A percentile compares a stretch with the other conserved stretches of the same genome.
These are phyloP conservation scores for Periophthalmus magnuspinnatus DNA, from an alignment of 2,797 vertebrate genomes.

Conservation along the genomic window DNA sequence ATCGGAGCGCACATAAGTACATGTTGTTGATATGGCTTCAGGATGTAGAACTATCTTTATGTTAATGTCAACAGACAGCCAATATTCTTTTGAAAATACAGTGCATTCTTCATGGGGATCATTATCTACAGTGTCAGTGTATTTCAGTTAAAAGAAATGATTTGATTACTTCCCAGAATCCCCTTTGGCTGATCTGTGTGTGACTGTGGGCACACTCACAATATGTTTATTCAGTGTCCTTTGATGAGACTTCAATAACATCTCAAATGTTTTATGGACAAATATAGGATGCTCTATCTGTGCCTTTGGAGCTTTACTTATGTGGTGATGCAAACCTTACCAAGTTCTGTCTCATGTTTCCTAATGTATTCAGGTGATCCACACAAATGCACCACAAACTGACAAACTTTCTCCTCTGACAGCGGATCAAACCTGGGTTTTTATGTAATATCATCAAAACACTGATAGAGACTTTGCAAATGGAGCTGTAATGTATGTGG, in stretches of 20 bases:
- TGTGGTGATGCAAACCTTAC: slow-evolving; percentile 32
- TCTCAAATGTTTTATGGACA: slow-evolving; percentile 62
- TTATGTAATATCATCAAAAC: slow-evolving; percentile 2
- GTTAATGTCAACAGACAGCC: slow-evolving; percentile 73
- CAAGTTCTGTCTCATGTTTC: slow-evolving; percentile 17
- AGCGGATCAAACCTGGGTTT: slow-evolving; percentile 2
- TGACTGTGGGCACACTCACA: slow-evolving; percentile 69
- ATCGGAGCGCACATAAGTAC: slow-evolving; percentile 71
- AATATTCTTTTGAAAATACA: slow-evolving; percentile 73
- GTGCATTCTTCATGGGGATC: slow-evolving; percentile 74
- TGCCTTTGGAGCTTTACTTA: slow-evolving; percentile 30
- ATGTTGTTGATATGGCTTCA: slow-evolving; percentile 73
- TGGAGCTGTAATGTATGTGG: neutral
- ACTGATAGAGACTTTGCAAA: neutral
- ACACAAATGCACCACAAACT: slow-evolving; percentile 7
- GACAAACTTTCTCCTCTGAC: neutral
- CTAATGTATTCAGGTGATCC: slow-evolving; percentile 3
- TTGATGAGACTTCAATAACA: slow-evolving; percentile 69
- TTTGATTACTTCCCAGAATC: slow-evolving; percentile 71
- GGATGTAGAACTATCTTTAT: slow-evolving; percentile 77
- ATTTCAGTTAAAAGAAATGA: slow-evolving; percentile 69
- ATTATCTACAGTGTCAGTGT: slow-evolving; percentile 73
- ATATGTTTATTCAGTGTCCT: slow-evolving; percentile 67
- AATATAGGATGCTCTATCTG: slow-evolving; percentile 53
- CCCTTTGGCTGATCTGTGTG: slow-evolving; percentile 65